Percentiles rank a stretch among this genome's conserved stretches.
Conservation (phyloP, 2,888 invertebrate species). For the Lysandra coridon region DNA sequence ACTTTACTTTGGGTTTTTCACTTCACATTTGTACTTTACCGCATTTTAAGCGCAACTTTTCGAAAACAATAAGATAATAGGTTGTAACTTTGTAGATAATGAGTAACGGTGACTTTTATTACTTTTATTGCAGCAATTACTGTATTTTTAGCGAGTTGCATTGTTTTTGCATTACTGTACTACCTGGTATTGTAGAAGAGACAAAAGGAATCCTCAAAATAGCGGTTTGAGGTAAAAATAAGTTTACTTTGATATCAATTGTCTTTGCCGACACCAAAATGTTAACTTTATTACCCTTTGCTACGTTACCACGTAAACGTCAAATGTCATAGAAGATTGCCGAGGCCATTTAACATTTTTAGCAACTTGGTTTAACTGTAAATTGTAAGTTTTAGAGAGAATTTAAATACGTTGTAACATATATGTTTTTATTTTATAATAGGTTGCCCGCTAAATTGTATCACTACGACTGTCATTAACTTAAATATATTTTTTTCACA, state of each 20-base stretch:
- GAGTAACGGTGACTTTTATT: neutral
- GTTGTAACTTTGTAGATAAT: neutral
- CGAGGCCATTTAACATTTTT: too few relatives aligned
- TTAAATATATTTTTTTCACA: too few relatives aligned
- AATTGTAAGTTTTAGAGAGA: too few relatives aligned
- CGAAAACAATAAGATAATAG: neutral
- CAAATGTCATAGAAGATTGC: too few relatives aligned
- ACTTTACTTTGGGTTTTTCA: neutral
- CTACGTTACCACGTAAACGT: too few relatives aligned
- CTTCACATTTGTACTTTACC: neutral
- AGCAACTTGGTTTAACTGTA: too few relatives aligned
- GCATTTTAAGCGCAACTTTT: neutral
- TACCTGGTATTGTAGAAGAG: neutral
- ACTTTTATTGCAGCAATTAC: neutral
- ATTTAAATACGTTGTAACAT: too few relatives aligned
- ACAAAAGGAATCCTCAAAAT: neutral
- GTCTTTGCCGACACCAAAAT: neutral
- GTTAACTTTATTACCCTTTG: neutral
- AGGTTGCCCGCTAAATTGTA: too few relatives aligned
- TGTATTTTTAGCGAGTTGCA: neutral
- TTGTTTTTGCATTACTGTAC: neutral
- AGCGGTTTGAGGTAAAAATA: neutral
- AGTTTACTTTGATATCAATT: neutral
- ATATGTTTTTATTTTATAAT: too few relatives aligned
- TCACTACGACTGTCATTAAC: too few relatives aligned